These are phyloP conservation scores for Phyllostomus hastatus DNA, from an alignment of 2,113 vertebrate species.

Conservation along the genomic window DNA sequence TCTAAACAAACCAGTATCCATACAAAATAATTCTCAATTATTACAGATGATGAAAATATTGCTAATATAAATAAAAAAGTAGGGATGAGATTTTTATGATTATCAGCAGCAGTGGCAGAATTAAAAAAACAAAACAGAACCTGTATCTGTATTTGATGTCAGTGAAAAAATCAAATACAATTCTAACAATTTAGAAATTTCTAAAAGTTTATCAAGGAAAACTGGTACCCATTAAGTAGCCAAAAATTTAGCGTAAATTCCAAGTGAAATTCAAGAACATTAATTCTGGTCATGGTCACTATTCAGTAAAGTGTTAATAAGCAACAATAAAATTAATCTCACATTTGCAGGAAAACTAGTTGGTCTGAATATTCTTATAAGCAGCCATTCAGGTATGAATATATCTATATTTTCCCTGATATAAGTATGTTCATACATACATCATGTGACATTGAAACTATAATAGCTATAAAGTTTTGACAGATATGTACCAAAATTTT, in stretches of 20 bases:
- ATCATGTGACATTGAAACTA: neutral
- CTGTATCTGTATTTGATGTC: neutral
- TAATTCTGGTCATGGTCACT: constrained; percentile 3
- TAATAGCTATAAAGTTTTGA: neutral
- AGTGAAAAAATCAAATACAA: neutral
- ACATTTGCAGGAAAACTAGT: neutral
- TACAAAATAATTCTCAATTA: constrained; percentile 18
- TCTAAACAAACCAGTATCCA: constrained; percentile 17
- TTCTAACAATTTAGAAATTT: neutral
- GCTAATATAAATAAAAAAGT: neutral
- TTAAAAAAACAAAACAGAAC: neutral
- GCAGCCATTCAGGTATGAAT: neutral
- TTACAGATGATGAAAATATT: neutral
- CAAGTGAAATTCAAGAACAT: constrained; percentile 10
- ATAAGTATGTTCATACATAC: neutral
- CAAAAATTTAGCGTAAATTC: constrained; percentile 14
- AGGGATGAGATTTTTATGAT: neutral
- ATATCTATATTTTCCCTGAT: neutral
- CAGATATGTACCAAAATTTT: neutral
- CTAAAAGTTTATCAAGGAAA: neutral
- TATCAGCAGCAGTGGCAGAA: neutral
- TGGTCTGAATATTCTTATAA: neutral
- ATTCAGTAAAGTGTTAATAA: constrained; percentile 17
- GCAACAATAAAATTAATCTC: neutral
- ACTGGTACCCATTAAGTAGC: neutral